A percentile compares a stretch with the other conserved stretches of the same genome.
Conservation (phyloP, 2,113 vertebrate genomes). For the Hydrolagus affinis region DNA sequence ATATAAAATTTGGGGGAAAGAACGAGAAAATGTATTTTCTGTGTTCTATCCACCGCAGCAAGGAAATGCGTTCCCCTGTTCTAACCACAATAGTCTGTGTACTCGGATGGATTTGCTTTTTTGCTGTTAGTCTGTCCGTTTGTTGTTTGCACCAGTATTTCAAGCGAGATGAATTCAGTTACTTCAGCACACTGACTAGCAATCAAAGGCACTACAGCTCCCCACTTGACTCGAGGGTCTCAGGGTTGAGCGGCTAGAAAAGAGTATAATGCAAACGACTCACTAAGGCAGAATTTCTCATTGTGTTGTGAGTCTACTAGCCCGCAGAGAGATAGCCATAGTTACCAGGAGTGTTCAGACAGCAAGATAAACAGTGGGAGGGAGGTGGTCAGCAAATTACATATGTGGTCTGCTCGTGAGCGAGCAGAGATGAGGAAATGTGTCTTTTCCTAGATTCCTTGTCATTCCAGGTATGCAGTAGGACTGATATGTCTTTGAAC, state of each 20-base stretch:
- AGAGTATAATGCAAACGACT: conserved; percentile 36
- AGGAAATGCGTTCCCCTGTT: background rate
- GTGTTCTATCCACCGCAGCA: background rate
- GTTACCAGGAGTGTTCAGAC: conserved; percentile 21
- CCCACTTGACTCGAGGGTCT: conserved; percentile 40
- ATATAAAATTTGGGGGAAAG: background rate
- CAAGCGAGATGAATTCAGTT: conserved; percentile 42
- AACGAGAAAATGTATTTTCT: background rate
- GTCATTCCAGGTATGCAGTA: background rate
- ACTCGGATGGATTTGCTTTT: background rate
- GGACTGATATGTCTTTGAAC: background rate
- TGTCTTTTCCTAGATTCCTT: background rate
- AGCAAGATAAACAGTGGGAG: background rate
- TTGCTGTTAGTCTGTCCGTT: background rate
- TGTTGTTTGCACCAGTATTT: background rate
- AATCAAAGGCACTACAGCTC: conserved; percentile 41
- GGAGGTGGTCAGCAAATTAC: background rate
- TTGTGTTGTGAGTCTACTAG: conserved; percentile 33
- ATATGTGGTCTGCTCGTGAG: background rate
- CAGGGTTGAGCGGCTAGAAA: conserved; percentile 36
- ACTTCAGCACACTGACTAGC: conserved; percentile 29
- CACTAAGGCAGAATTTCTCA: conserved; percentile 40
- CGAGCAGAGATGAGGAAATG: background rate
- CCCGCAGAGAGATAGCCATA: background rate
- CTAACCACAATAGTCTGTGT: background rate